phyloP scores from a whole-genome alignment of 2,113 vertebrate genomes.

The Tragelaphus strepsiceros region DNA sequence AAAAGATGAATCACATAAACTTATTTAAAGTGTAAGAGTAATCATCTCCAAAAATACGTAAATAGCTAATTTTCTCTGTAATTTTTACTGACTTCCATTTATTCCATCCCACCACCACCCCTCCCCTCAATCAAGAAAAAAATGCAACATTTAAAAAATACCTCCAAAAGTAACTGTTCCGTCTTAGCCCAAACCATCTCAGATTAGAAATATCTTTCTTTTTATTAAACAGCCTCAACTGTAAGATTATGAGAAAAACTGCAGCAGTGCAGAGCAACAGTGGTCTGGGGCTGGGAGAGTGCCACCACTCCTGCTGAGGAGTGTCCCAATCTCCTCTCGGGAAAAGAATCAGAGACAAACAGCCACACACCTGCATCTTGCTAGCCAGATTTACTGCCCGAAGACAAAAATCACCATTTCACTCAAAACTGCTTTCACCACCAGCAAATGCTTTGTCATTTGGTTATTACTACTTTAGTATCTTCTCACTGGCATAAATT shows the following conservation, averaged over 20 bases:
- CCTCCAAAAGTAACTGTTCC: not conserved
- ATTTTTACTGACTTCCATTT: not conserved
- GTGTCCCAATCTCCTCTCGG: not conserved
- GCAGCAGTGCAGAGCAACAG: not conserved
- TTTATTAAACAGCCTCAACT: not conserved
- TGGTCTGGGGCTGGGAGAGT: not conserved
- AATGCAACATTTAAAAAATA: not conserved
- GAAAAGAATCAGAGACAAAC: not conserved
- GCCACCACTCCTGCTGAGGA: not conserved
- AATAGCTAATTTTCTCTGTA: not conserved
- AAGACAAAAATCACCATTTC: not conserved
- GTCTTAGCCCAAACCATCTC: not conserved
- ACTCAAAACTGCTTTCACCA: not conserved
- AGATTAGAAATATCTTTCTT: not conserved
- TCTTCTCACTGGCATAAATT: not conserved
- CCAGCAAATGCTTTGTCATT: not conserved
- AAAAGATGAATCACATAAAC: not conserved
- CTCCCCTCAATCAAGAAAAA: not conserved
- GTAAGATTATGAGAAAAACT: not conserved
- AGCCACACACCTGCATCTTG: not conserved
- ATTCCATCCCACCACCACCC: not conserved
- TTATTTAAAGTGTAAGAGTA: not conserved
- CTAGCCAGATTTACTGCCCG: not conserved
- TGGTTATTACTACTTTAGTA: not conserved
- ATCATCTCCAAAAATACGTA: not conserved